Evolutionary conservation across 30 jellyfish, hydroid and myxozoan genomes (phyloP).

Genomic region (Hydractinia symbiolongicarpus): DNA sequence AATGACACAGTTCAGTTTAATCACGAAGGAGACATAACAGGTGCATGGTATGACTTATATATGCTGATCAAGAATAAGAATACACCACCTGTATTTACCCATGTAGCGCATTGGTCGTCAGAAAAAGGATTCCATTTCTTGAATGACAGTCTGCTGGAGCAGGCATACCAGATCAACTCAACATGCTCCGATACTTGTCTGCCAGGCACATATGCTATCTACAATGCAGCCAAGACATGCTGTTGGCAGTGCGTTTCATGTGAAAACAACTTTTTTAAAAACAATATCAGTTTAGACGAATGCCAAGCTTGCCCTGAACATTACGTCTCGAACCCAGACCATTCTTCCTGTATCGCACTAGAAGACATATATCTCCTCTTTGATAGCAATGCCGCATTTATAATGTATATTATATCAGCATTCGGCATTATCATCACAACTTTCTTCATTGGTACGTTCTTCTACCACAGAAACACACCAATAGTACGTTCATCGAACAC

Average conservation of each 20-base stretch:
- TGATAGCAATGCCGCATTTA: neutral
- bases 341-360: slow-evolving; percentile 9
- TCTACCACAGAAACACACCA: slow-evolving; percentile 23
- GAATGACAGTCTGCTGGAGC: neutral
- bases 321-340: slow-evolving; percentile 11
- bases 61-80: neutral
- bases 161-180: slow-evolving; percentile 10
- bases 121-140: neutral
- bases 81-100: neutral
- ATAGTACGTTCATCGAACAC: slow-evolving; percentile 35
- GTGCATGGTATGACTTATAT: slow-evolving; percentile 18
- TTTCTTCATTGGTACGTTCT: slow-evolving; percentile 2
- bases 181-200: slow-evolving; percentile 25
- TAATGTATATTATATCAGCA: neutral
- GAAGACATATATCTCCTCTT: neutral
- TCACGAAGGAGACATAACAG: neutral
- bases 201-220: slow-evolving; percentile 23
- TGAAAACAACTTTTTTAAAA: slow-evolving; percentile 6
- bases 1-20: slow-evolving; percentile 12
- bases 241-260: slow-evolving; percentile 34
- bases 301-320: slow-evolving; percentile 16
- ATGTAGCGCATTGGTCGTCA: slow-evolving; percentile 22
- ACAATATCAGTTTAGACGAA: neutral
- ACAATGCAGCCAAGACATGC: slow-evolving; percentile 8
- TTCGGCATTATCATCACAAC: slow-evolving; percentile 7